phyloP scores from a whole-genome alignment of 2,888 invertebrate species.

The Ephialtes manifestator region DNA sequence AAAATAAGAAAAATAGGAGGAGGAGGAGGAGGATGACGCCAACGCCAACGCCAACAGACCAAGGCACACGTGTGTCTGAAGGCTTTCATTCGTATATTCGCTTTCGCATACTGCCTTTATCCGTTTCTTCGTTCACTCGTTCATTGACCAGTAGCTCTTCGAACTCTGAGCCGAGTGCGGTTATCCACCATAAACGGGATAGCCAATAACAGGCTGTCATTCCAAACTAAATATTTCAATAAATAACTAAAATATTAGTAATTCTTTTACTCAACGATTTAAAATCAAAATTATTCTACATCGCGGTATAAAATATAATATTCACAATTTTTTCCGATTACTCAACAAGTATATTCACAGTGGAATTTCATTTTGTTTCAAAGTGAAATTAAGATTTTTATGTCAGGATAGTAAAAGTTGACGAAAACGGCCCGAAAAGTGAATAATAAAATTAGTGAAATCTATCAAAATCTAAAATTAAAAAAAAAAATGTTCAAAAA shows the following conservation, averaged over 20 bases:
- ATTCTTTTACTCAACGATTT: background rate
- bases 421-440: too few species aligned
- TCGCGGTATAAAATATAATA: background rate
- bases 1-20: slow-evolving; percentile 22
- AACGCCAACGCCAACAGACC: background rate
- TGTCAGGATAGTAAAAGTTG: too few species aligned
- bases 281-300: background rate
- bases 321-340: background rate
- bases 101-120: slow-evolving; percentile 3
- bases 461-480: too few species aligned
- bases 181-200: background rate
- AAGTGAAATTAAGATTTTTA: too few species aligned
- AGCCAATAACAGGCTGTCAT: background rate
- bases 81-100: slow-evolving; percentile 19
- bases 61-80: slow-evolving; percentile 10
- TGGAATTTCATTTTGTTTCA: too few species aligned
- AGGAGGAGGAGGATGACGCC: background rate
- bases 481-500: too few species aligned
- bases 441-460: too few species aligned
- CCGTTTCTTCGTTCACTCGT: slow-evolving; percentile 25
- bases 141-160: slow-evolving; percentile 20
- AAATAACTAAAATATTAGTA: background rate
- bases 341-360: too few species aligned
- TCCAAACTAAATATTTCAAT: background rate
- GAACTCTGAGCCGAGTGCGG: slow-evolving; percentile 7